Conservation (phyloP, 2,113 vertebrate species). For the Meles meles region DNA sequence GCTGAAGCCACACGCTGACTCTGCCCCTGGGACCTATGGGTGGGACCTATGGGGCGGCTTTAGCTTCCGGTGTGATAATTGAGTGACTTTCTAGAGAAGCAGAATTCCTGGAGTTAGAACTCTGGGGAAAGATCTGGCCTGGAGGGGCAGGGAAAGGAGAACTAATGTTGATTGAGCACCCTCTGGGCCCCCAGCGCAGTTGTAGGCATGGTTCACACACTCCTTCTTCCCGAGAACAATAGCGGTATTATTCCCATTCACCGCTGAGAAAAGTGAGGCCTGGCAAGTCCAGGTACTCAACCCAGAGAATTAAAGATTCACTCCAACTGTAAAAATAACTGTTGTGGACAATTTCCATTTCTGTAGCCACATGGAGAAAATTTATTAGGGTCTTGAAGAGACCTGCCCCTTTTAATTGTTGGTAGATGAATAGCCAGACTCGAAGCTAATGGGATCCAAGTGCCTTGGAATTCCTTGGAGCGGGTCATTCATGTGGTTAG, state of each 20-base stretch:
- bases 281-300: not conserved
- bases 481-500: conserved; percentile 54
- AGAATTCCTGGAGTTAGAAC: not conserved
- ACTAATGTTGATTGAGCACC: not conserved
- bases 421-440: conserved; percentile 38
- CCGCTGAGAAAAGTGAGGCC: not conserved
- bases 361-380: conserved; percentile 36
- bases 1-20: not conserved
- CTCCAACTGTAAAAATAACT: conserved; percentile 39
- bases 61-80: not conserved
- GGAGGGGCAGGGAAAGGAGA: not conserved
- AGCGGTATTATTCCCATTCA: not conserved
- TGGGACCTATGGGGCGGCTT: not conserved
- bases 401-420: conserved; percentile 58
- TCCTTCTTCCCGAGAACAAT: not conserved
- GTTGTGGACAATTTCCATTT: conserved; percentile 27
- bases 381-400: conserved; percentile 55
- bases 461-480: conserved; percentile 38
- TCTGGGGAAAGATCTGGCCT: not conserved
- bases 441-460: conserved; percentile 37
- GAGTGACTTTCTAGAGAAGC: not conserved
- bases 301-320: not conserved
- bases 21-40: not conserved
- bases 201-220: not conserved
- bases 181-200: not conserved